These are phyloP conservation scores for Salticus scenicus DNA, from an alignment of 2,888 invertebrate genomes.

Conservation along the genomic window DNA sequence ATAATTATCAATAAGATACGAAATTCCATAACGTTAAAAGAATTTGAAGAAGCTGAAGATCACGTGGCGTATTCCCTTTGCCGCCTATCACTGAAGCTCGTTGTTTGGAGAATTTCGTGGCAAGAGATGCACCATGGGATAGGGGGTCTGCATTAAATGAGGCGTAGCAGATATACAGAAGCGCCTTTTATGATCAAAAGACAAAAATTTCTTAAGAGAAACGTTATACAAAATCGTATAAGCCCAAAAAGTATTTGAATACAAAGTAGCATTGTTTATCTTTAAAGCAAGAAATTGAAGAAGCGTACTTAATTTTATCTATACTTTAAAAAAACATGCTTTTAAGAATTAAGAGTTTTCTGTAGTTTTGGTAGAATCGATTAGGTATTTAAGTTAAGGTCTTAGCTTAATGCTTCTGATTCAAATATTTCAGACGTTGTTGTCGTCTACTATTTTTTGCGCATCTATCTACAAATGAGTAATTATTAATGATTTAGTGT, in stretches of 20 bases:
- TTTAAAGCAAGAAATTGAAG: neutral
- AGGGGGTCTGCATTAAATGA: neutral
- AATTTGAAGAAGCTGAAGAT: neutral
- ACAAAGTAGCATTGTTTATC: neutral
- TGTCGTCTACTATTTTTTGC: no score
- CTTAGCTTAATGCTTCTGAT: no score
- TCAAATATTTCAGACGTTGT: no score
- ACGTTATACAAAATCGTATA: neutral
- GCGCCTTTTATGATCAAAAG: neutral
- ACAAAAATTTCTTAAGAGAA: neutral
- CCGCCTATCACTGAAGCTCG: neutral
- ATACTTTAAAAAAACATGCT: neutral
- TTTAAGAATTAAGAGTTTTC: no score
- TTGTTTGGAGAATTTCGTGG: neutral
- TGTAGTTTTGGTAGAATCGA: no score
- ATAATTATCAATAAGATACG: no score
- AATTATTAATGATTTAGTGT: no score
- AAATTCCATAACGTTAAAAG: no score
- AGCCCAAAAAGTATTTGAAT: neutral
- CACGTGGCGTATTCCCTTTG: neutral
- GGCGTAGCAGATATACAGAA: neutral
- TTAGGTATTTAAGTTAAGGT: no score
- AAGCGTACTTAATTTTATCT: neutral
- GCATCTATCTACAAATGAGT: no score
- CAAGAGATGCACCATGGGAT: neutral